Base-by-base conservation (phyloP, 2,797 vertebrate species). In the Liparis tanakae region DNA sequence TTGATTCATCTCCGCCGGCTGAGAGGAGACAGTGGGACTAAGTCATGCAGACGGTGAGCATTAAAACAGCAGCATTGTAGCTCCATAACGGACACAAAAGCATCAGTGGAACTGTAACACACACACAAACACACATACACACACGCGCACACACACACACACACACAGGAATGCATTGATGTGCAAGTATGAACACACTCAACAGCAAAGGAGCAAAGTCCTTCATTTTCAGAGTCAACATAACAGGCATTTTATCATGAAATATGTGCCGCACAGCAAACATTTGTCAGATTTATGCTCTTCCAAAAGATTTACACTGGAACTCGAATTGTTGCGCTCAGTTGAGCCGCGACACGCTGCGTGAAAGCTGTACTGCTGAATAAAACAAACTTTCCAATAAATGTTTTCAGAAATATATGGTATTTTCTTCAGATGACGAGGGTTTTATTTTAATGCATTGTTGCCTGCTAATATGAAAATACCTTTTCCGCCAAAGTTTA, bases 1-100 rank as follows among this genome's bases (percentile, higher is more conserved):
- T 70, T 84, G 88, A 91, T 92, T 89, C 78, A 89, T 91, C 74
- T 86, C 67, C 9, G 58, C 68, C 76, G 70, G 54, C 84, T 85
- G 84, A 83, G 71, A 70, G 82, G 67, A 89, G 81, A 79, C 72
- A 74, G 58, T 59, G 63, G 36, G 81, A 75, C 83, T 83, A 74
- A 87, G 76, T 81, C 86, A 83, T 82, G 79, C 76, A 85, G 70
- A 79, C 72, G 36, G 64, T 74, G 78, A 78, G 79, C 73, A 72
- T 86, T 87, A 83, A 84, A 86, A 83, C 77, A 84, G 60, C 73
- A 37, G 22, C 71, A 68, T 64, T 80, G 60, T 56, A 72, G 84
- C 74, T 78, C 63, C 57, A 81, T 79, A 69, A 82, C 77, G 15
- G 66, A 64, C 65, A 74, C 48, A 57, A 82, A 81, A 71, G 39